Evolutionary conservation across 2,113 vertebrate genomes (phyloP), one percentile per base, ranked within the genome.

Genomic region (Thryonomys swinderianus): DNA sequence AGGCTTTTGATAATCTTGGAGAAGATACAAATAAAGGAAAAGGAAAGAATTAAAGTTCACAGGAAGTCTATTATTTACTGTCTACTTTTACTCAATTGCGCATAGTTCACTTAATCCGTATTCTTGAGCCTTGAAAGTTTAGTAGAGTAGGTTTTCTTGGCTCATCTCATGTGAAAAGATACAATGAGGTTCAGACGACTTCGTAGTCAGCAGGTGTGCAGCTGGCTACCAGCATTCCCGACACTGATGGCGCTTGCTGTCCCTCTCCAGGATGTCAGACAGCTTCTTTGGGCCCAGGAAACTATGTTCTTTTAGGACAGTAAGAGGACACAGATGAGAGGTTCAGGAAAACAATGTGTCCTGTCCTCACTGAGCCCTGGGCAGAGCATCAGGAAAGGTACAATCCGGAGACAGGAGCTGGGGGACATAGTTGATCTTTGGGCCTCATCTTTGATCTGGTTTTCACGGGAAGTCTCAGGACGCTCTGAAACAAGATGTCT

Each of bases 221-320:
- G 17, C 25, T 59, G 16, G 73, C 30, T 48, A 4, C 42, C 27
- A 21, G 20, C 4, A 1, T 53, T 3, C 0, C 17, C 55, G 13
- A 13, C 40, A 6, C 27, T 78, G 48, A 23, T 37, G 20, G 16
- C 21, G 5, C 1, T 62, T 25, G 5, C 7, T 71, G 37, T 42
- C 25, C 2, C 48, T 9, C 57, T 14, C 9, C 11, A 5, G 17
- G 13, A 7, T 10, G 2, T 69, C 5, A 53, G 3, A 16, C 14
- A 74, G 34, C 11, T 30, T 7, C 3, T 2, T 1, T 1, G 25
- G 20, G 7, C 0, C 2, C 34, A n/a, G 17, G 1, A 1, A 45
- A 57, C 37, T 51, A 12, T 37, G 2, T 34, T 48, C 27, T 48
- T 53, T 55, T 8, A 20, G 25, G 45, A 42, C 23, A 45, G 32